phyloP scores from a whole-genome alignment of 2,113 vertebrate species.

The Myotis davidii region DNA sequence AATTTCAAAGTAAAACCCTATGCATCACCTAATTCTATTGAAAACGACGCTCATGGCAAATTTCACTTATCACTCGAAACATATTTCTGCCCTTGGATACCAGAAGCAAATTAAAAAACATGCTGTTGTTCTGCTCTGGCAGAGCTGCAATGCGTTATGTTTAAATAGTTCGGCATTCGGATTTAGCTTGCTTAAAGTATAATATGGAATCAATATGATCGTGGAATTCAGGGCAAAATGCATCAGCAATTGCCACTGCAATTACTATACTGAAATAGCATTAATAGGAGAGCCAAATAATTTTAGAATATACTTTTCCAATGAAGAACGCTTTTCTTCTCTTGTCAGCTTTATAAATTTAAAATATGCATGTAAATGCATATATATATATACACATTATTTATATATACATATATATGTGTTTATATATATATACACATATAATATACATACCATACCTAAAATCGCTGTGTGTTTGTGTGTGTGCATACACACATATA shows the following conservation, averaged over 20 bases:
- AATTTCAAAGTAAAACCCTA: constrained; percentile 78
- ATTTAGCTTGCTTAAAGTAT: constrained; percentile 55
- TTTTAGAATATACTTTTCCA: constrained; percentile 48
- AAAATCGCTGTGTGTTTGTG: neutral
- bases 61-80: constrained; percentile 82
- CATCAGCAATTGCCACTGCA: constrained; percentile 47
- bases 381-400: neutral
- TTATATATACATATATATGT: neutral
- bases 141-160: constrained; percentile 31
- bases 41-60: constrained; percentile 75
- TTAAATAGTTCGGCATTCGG: constrained; percentile 67
- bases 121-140: constrained; percentile 69
- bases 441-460: neutral
- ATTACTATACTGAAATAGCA: neutral
- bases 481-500: neutral
- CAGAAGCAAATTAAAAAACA: constrained; percentile 77
- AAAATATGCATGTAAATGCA: constrained; percentile 38
- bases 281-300: neutral
- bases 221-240: constrained; percentile 42
- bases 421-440: neutral
- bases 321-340: neutral
- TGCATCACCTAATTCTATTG: constrained; percentile 69
- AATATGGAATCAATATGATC: constrained; percentile 41
- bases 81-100: constrained; percentile 80
- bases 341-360: neutral